These are phyloP conservation scores for Cephus runcator DNA, from an alignment of 2,888 invertebrate genomes.

Conservation along the genomic window DNA sequence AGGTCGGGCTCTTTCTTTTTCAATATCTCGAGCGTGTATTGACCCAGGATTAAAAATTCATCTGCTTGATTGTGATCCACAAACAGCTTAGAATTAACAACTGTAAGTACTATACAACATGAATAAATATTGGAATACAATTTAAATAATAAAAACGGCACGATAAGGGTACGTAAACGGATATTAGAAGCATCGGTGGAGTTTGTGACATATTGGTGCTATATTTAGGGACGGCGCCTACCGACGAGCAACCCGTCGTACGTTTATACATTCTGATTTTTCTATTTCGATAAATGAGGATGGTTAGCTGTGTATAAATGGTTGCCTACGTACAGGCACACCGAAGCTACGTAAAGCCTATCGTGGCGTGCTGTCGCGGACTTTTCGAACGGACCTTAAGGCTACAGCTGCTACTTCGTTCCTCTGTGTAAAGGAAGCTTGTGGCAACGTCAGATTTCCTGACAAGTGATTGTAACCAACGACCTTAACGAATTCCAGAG, in stretches of 20 bases:
- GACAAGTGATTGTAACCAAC: background rate
- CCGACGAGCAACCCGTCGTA: background rate
- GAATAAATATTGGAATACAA: background rate
- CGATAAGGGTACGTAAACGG: background rate
- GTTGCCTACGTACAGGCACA: background rate
- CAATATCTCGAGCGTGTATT: background rate
- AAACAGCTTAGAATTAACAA: background rate
- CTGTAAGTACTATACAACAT: background rate
- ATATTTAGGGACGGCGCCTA: background rate
- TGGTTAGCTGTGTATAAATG: background rate
- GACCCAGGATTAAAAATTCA: background rate
- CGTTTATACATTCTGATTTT: background rate
- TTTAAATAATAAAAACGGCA: background rate
- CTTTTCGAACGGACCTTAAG: background rate
- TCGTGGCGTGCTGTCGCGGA: background rate
- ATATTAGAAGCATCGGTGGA: background rate
- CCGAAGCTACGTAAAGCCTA: background rate
- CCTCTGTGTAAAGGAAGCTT: background rate
- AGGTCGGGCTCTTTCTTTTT: background rate
- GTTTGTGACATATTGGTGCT: background rate
- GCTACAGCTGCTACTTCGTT: background rate
- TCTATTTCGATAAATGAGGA: background rate
- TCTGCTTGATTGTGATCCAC: no score
- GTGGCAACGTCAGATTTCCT: background rate
- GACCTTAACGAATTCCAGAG: slow-evolving; percentile 4